Conservation (phyloP, 2,888 invertebrate species). For the Pollenia griseotomentosa region DNA sequence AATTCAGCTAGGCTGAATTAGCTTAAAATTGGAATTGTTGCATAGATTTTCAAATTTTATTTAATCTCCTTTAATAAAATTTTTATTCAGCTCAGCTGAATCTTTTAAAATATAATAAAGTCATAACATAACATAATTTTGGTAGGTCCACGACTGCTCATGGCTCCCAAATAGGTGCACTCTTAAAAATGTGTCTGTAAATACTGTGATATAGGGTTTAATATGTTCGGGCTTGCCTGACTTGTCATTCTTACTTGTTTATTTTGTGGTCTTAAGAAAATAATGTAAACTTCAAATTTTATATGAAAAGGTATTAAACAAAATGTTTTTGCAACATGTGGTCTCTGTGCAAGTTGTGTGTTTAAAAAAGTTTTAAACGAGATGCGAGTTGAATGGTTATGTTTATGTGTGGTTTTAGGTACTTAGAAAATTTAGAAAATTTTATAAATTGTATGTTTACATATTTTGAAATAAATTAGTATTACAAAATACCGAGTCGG, state of each 20-base stretch:
- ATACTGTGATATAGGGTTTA: too few relatives aligned
- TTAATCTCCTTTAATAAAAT: too few relatives aligned
- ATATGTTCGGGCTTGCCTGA: too few relatives aligned
- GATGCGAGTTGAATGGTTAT: slow-evolving; percentile 4
- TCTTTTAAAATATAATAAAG: too few relatives aligned
- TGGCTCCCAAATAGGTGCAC: too few relatives aligned
- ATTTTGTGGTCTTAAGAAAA: slow-evolving; percentile 64
- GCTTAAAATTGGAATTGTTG: too few relatives aligned
- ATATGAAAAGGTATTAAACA: slow-evolving; percentile 67
- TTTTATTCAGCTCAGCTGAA: too few relatives aligned
- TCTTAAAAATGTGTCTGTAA: too few relatives aligned
- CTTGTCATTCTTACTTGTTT: background rate
- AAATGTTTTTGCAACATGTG: slow-evolving; percentile 73
- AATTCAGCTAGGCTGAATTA: too few relatives aligned
- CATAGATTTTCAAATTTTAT: too few relatives aligned
- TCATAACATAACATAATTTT: too few relatives aligned
- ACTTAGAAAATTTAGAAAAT: slow-evolving; percentile 23
- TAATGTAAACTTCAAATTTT: slow-evolving; percentile 69
- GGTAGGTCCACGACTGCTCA: too few relatives aligned
- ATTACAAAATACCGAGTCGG: background rate
- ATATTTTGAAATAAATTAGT: slow-evolving; percentile 5
- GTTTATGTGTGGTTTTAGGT: slow-evolving; percentile 22
- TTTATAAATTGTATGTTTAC: background rate
- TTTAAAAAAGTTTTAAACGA: slow-evolving; percentile 58
- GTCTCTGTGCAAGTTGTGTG: slow-evolving; percentile 51